Conservation (phyloP, 2,113 vertebrate genomes). For the Struthidea cinerea region DNA sequence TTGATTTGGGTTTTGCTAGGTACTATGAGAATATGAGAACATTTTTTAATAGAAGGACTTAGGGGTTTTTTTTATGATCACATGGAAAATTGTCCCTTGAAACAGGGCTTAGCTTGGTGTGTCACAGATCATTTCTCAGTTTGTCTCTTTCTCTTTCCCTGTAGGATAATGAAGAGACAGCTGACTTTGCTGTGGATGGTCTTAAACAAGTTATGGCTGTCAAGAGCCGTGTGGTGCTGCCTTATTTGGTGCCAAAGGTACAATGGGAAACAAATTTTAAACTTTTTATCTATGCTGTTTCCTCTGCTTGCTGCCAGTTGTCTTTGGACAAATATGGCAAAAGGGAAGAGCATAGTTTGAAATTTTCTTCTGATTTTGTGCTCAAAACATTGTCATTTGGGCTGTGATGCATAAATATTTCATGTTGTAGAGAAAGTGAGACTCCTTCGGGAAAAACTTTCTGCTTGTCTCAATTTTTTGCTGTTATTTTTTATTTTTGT, state of each 20-base stretch:
- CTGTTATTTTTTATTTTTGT: background rate
- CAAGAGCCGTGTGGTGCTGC: constrained; percentile 96
- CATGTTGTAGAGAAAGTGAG: background rate
- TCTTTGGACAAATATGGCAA: background rate
- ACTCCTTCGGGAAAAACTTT: background rate
- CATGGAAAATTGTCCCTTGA: background rate
- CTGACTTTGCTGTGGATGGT: constrained; percentile 93
- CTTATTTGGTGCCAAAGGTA: constrained; percentile 97
- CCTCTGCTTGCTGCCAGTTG: background rate
- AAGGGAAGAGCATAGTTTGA: background rate
- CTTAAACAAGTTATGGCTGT: constrained; percentile 98
- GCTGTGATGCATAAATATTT: background rate
- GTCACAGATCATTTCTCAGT: background rate
- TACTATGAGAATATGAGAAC: background rate
- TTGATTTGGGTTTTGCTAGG: background rate
- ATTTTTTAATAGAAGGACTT: background rate
- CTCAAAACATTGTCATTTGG: background rate
- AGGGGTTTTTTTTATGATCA: background rate
- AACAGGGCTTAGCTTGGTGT: background rate
- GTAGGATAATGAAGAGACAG: constrained; percentile 85
- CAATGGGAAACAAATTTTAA: background rate
- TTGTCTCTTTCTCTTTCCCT: background rate
- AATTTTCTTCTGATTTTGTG: background rate
- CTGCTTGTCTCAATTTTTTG: background rate
- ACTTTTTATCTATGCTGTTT: background rate